These are phyloP conservation scores for Lysandra coridon DNA, from an alignment of 2,888 invertebrate species.

Conservation along the genomic window DNA sequence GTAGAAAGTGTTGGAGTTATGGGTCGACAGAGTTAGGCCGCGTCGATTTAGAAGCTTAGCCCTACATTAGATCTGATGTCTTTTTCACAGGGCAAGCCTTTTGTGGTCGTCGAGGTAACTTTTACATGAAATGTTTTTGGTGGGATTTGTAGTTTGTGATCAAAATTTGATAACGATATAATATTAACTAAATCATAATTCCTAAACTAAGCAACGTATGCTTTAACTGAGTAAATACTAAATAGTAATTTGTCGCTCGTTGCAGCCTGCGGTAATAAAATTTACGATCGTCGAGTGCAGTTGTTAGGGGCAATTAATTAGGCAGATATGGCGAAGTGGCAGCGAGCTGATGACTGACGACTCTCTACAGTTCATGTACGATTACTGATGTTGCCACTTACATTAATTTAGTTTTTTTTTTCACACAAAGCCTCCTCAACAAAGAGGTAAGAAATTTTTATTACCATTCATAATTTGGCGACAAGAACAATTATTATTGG, in stretches of 20 bases:
- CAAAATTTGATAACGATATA: no score
- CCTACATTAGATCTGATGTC: no score
- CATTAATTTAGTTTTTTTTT: not conserved
- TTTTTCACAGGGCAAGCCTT: no score
- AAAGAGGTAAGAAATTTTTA: not conserved
- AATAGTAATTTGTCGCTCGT: slow-evolving; percentile 32
- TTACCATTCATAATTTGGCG: not conserved
- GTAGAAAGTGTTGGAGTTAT: no score
- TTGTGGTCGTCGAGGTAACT: no score
- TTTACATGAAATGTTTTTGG: no score
- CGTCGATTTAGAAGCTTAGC: no score
- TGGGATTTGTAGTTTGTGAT: no score
- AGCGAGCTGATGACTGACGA: slow-evolving; percentile 37
- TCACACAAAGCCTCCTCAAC: not conserved
- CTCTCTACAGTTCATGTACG: not conserved
- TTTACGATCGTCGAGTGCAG: slow-evolving; percentile 33
- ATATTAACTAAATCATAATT: not conserved
- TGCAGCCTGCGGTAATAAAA: slow-evolving; percentile 23
- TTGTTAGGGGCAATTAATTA: slow-evolving; percentile 46
- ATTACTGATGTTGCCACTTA: slow-evolving; percentile 33
- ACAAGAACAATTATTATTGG: not conserved
- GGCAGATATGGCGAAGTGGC: slow-evolving; percentile 45
- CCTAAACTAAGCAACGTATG: not conserved
- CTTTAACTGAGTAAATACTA: slow-evolving; percentile 22
- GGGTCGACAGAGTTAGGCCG: no score